Conservation (phyloP, 2,797 vertebrate genomes). For the Stomatorhinus walkeri region DNA sequence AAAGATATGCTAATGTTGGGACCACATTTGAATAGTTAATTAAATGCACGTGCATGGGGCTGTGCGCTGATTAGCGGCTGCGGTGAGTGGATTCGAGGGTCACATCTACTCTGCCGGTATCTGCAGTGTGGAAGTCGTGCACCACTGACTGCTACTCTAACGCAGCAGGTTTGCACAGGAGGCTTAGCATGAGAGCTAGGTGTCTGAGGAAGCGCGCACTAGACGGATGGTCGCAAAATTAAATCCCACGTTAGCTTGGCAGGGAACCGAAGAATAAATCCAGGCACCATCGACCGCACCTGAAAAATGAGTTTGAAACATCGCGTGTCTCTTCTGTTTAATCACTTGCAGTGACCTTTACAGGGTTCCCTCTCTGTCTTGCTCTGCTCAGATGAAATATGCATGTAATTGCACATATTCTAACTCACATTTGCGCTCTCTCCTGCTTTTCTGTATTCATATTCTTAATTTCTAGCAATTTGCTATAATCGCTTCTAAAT, state of each 20-base stretch:
- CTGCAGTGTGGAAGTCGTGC: not conserved
- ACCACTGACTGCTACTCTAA: not conserved
- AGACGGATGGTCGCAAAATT: slow-evolving; percentile 4
- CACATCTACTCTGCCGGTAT: not conserved
- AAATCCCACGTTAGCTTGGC: not conserved
- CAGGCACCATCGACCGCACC: not conserved
- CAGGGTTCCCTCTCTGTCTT: not conserved
- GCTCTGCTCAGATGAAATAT: not conserved
- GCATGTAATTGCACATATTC: slow-evolving; percentile 14
- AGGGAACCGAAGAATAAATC: not conserved
- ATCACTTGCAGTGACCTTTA: slow-evolving; percentile 12
- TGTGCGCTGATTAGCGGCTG: not conserved
- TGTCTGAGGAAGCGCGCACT: not conserved
- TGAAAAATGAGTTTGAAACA: not conserved
- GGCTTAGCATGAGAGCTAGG: not conserved
- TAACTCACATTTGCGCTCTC: not conserved
- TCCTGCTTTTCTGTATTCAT: not conserved
- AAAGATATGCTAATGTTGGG: not conserved
- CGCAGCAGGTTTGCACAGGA: not conserved
- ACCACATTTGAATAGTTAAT: not conserved
- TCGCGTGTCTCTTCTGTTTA: slow-evolving; percentile 3
- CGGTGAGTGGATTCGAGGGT: slow-evolving; percentile 14
- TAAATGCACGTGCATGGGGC: slow-evolving; percentile 20
- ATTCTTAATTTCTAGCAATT: slow-evolving; percentile 16
- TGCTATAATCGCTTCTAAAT: slow-evolving; percentile 19